These are phyloP conservation scores for Myotis myotis DNA, from an alignment of 2,797 vertebrate species.

Conservation along the genomic window DNA sequence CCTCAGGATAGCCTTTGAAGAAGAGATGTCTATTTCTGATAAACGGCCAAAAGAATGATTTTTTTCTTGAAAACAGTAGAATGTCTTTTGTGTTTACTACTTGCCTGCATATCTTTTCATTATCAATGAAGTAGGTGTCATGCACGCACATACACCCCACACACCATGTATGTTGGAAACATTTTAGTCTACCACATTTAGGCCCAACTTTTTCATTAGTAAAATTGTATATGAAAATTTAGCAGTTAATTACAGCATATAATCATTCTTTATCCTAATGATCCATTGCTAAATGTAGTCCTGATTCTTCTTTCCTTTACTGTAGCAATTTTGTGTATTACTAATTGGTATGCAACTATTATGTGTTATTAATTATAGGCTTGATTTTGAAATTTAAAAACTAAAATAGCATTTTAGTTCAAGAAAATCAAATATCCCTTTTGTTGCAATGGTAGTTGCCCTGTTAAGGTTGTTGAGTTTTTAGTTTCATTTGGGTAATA, in stretches of 20 bases:
- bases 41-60: slow-evolving; percentile 2
- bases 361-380: slow-evolving; percentile 46
- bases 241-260: not conserved
- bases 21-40: not conserved
- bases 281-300: slow-evolving; percentile 47
- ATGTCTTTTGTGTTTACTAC: slow-evolving; percentile 9
- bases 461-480: slow-evolving; percentile 44
- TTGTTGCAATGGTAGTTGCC: slow-evolving; percentile 24
- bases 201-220: slow-evolving; percentile 33
- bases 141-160: not conserved
- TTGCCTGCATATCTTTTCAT: not conserved
- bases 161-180: not conserved
- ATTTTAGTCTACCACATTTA: slow-evolving; percentile 41
- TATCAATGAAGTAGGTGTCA: not conserved
- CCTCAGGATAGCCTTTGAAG: not conserved
- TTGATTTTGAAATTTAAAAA: slow-evolving; percentile 56
- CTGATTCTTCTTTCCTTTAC: slow-evolving; percentile 26
- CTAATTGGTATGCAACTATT: slow-evolving; percentile 33
- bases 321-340: slow-evolving; percentile 37
- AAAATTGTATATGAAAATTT: slow-evolving; percentile 41
- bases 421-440: slow-evolving; percentile 15
- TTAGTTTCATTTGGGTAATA: slow-evolving; percentile 63
- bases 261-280: slow-evolving; percentile 44
- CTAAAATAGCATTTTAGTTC: slow-evolving; percentile 36
- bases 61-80: slow-evolving; percentile 44